Percentiles rank a stretch among this genome's conserved stretches.
Conservation (phyloP, 2,888 invertebrate species). For the Conchocele bisecta region DNA sequence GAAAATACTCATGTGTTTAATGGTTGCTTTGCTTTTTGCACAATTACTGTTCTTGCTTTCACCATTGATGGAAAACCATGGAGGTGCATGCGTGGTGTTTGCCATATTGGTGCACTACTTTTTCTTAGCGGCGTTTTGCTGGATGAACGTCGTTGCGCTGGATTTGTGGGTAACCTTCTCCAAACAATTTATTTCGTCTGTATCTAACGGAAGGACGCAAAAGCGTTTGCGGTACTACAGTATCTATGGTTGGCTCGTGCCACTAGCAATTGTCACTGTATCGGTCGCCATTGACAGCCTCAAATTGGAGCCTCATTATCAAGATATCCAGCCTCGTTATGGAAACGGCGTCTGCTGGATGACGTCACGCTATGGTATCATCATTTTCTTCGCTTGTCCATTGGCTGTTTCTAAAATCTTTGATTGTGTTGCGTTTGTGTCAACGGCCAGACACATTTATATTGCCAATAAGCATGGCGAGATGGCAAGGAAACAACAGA, state of each 20-base stretch:
- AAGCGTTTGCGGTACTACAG: conserved; percentile 72
- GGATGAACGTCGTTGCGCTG: conserved; percentile 85
- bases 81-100: conserved; percentile 64
- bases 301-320: conserved; percentile 68
- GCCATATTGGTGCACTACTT: conserved; percentile 84
- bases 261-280: conserved; percentile 79
- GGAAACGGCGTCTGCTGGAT: conserved; percentile 85
- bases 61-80: conserved; percentile 18
- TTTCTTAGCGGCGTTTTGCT: conserved; percentile 85
- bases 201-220: conserved; percentile 44
- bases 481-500: conserved; percentile 32
- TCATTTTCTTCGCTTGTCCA: conserved; percentile 85
- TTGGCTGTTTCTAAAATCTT: conserved; percentile 83
- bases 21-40: conserved; percentile 83
- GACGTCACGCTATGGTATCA: conserved; percentile 84
- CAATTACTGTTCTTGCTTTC: conserved; percentile 85
- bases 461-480: conserved; percentile 41
- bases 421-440: conserved; percentile 84
- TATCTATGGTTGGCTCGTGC: conserved; percentile 82
- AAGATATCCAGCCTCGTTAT: conserved; percentile 82
- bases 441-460: conserved; percentile 85
- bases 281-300: conserved; percentile 83
- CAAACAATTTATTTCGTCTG: conserved; percentile 53
- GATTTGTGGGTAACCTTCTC: conserved; percentile 85
- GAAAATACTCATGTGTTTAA: conserved; percentile 84